These are phyloP conservation scores for Bovichtus diacanthus DNA, from an alignment of 2,797 vertebrate genomes.

Conservation along the genomic window DNA sequence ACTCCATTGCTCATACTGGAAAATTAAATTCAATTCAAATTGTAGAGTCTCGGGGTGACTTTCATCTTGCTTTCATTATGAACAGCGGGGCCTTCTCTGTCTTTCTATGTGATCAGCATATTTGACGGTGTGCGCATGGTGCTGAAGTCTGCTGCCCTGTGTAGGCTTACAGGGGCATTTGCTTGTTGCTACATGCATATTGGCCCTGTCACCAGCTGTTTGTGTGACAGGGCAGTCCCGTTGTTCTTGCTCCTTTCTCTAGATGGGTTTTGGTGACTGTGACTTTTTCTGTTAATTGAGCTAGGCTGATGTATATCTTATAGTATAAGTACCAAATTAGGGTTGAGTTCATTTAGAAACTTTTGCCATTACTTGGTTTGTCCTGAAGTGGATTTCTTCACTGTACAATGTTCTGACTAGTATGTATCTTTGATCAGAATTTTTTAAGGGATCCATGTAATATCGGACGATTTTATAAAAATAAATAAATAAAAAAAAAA, in stretches of 20 bases:
- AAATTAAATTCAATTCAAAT: slow-evolving; percentile 14
- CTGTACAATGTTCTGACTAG: background rate
- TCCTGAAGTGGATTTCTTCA: background rate
- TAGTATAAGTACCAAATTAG: background rate
- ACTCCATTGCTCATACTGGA: slow-evolving; percentile 2
- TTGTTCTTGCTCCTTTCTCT: background rate
- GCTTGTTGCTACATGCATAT: slow-evolving; percentile 4
- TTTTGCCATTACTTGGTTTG: background rate
- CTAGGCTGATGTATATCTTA: background rate
- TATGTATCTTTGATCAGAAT: background rate
- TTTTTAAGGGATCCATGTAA: background rate
- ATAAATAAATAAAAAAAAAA: too few relatives aligned
- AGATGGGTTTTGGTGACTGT: background rate
- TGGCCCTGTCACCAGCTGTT: background rate
- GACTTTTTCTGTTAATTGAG: background rate
- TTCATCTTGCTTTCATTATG: background rate
- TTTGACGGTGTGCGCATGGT: background rate
- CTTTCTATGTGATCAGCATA: background rate
- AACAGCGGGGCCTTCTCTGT: background rate
- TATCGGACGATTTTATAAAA: background rate
- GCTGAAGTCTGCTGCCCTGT: background rate
- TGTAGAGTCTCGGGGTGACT: background rate
- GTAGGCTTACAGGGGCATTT: background rate
- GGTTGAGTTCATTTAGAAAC: too few relatives aligned
- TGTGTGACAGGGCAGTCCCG: background rate